Evolutionary conservation across 2,113 vertebrate species (phyloP).

Genomic region (Thunnus thynnus): DNA sequence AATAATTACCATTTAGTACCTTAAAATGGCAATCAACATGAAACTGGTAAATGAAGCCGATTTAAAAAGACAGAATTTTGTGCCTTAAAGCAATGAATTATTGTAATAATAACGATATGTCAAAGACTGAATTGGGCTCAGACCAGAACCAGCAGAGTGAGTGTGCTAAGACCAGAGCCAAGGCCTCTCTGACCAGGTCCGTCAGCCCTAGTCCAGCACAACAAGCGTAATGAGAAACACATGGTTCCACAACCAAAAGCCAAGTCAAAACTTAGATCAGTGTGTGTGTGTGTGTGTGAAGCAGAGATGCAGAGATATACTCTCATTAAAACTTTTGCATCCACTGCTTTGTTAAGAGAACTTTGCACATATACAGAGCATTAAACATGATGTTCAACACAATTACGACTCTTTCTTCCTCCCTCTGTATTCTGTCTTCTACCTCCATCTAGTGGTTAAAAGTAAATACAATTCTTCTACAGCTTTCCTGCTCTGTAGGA

Average conservation of each 20-base stretch:
- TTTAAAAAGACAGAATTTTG: not conserved
- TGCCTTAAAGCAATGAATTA: conserved; percentile 1
- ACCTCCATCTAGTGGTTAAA: conserved; percentile 73
- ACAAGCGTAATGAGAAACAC: conserved; percentile 57
- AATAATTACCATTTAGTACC: not conserved
- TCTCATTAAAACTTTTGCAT: not conserved
- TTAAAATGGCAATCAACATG: not conserved
- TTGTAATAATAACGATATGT: conserved; percentile 5
- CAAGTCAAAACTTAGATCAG: conserved; percentile 6
- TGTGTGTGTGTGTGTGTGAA: conserved; percentile 17
- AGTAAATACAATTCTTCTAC: not conserved
- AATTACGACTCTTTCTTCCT: not conserved
- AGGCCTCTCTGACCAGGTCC: conserved; percentile 44
- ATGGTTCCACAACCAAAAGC: conserved; percentile 29
- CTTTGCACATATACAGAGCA: not conserved
- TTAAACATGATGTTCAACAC: not conserved
- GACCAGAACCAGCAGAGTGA: conserved; percentile 27
- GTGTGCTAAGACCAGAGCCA: conserved; percentile 43
- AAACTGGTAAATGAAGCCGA: no score
- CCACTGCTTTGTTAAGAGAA: conserved; percentile 8
- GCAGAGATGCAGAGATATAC: not conserved
- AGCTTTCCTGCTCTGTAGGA: not conserved
- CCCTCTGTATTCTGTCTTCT: conserved; percentile 41
- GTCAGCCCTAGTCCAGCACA: conserved; percentile 36
- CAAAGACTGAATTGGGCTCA: conserved; percentile 26